A percentile compares a stretch with the other conserved stretches of the same genome.
Evolutionary conservation across 2,113 vertebrate genomes (phyloP).

Genomic region (Osmerus mordax): DNA sequence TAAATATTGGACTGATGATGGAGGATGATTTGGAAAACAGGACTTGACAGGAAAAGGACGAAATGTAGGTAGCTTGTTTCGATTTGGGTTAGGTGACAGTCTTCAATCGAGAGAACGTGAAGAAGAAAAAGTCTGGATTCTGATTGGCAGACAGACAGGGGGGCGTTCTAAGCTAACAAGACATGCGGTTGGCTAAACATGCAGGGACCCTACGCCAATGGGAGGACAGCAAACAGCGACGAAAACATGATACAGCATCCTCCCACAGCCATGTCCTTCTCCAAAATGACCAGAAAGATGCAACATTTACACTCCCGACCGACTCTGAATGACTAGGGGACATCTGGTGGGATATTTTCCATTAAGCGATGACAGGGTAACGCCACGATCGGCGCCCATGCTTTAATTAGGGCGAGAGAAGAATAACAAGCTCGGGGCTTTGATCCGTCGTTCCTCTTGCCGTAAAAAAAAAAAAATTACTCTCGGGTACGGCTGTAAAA

Average conservation of each 20-base stretch:
- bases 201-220: slow-evolving; percentile 50
- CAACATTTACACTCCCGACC: slow-evolving; percentile 48
- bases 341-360: not conserved
- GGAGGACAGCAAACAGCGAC: slow-evolving; percentile 29
- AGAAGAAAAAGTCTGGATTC: not conserved
- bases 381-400: too few relatives aligned
- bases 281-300: slow-evolving; percentile 49
- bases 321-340: slow-evolving; percentile 11
- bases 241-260: slow-evolving; percentile 35
- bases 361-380: not conserved
- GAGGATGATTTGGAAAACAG: slow-evolving; percentile 29
- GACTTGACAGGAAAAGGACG: slow-evolving; percentile 8
- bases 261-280: slow-evolving; percentile 43
- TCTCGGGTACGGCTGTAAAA: too few relatives aligned
- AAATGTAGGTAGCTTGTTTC: too few relatives aligned
- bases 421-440: too few relatives aligned
- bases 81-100: not conserved
- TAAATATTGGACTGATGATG: slow-evolving; percentile 19
- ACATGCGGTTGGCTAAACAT: slow-evolving; percentile 40
- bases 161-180: not conserved
- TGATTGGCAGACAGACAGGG: not conserved
- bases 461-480: too few relatives aligned
- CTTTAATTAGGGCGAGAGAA: too few relatives aligned
- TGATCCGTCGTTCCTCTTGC: too few relatives aligned
- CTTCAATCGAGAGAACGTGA: not conserved